phyloP scores from a whole-genome alignment of 2,888 invertebrate genomes.

The Drosophila nigricruria region DNA sequence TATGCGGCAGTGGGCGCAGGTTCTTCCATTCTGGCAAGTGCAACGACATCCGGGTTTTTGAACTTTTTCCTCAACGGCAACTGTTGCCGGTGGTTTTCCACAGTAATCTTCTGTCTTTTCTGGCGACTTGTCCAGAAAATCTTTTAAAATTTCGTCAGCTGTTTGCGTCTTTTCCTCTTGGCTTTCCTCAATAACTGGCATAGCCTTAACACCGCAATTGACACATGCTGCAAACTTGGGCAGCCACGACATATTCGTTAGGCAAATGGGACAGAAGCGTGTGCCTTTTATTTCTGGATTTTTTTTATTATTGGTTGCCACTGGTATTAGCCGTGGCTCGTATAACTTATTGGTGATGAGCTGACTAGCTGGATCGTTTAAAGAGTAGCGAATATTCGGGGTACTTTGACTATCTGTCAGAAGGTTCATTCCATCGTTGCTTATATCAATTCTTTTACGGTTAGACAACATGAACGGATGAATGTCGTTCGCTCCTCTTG shows the following conservation, averaged over 20 bases:
- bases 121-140: slow-evolving; percentile 64
- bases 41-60: slow-evolving; percentile 62
- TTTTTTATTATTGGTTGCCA: slow-evolving; percentile 27
- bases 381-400: slow-evolving; percentile 16
- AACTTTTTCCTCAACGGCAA: not conserved
- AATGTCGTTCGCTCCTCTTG: slow-evolving; percentile 1
- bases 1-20: slow-evolving; percentile 82
- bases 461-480: not conserved
- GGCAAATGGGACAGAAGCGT: slow-evolving; percentile 81
- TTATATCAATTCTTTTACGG: not conserved
- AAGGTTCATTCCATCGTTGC: not conserved
- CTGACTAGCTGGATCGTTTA: slow-evolving; percentile 9
- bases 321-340: slow-evolving; percentile 7
- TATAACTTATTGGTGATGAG: not conserved
- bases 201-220: slow-evolving; percentile 81
- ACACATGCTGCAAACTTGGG: slow-evolving; percentile 85
- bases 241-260: slow-evolving; percentile 82
- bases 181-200: slow-evolving; percentile 68
- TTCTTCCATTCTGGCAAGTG: slow-evolving; percentile 74
- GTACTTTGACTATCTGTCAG: not conserved
- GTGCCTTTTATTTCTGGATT: slow-evolving; percentile 39
- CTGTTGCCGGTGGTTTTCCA: not conserved
- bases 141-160: slow-evolving; percentile 78
- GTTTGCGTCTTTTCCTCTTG: slow-evolving; percentile 73
- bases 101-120: slow-evolving; percentile 24